Base-by-base conservation (phyloP, 2,888 invertebrate species). In the Apocheima hispidaria region DNA sequence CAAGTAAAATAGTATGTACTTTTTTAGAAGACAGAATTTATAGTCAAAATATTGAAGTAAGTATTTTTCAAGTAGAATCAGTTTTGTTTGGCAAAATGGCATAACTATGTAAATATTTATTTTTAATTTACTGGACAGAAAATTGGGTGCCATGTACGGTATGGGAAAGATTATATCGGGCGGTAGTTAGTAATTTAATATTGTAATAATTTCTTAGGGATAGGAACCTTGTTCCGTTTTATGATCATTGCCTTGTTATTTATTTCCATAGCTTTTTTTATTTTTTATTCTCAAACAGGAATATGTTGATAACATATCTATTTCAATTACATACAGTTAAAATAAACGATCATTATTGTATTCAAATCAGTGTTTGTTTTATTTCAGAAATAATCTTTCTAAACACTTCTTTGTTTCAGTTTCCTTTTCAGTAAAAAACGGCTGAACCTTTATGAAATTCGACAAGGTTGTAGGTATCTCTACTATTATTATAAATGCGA, bases 321-420 rank as follows among this genome's bases (percentile, higher is more conserved):
- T 63, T 63, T 59, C 12, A 73, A 72, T 74, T 68, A 71, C 70
- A 70, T 69, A 71, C 71, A 69, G 66, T 57, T n/a, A n/a, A 57
- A 62, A 68, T 70, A 70, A 66, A 73, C 61, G 62, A 72, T 65
- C 48, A 62, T 63, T 56, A 60, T 60, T 57, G 9, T 51, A 51
- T 51, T 58, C 28, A 44, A 62, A 61, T 53, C 43, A 51, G 18
- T 20, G 14, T 33, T 51, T 58, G 40, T 68, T 49, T 59, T 54
- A 35, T 60, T 60, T 33, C n/a, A n/a, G n/a, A n/a, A n/a, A n/a
- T n/a, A 21, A 12, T n/a, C n/a, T n/a, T n/a, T n/a, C n/a, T n/a
- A n/a, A n/a, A n/a, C n/a, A n/a, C n/a, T n/a, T n/a, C n/a, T n/a
- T n/a, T n/a, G n/a, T n/a, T n/a, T n/a, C n/a, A n/a, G n/a, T n/a